A percentile compares a stretch with the other conserved stretches of the same genome.
Evolutionary conservation across 2,888 invertebrate genomes (phyloP).

Genomic region (Arctia plantaginis): DNA sequence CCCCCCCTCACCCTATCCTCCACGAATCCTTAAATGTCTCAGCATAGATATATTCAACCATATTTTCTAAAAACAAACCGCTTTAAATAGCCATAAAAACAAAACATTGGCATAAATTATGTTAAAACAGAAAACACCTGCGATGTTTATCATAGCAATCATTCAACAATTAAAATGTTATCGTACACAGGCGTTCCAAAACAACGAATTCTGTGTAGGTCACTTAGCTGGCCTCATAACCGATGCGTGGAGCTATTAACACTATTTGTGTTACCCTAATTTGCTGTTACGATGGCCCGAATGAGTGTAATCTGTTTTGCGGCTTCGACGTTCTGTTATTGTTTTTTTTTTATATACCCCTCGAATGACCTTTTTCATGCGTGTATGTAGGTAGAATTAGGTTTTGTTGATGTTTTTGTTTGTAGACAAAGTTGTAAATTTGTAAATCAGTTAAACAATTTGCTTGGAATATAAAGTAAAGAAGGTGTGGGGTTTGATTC

Average conservation of each 20-base stretch:
- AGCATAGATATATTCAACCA: neutral
- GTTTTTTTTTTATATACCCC: constrained; percentile 11
- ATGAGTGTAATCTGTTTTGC: constrained; percentile 47
- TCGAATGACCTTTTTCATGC: neutral
- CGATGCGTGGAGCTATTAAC: constrained; percentile 35
- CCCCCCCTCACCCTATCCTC: too few relatives aligned
- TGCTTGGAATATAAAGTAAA: too few relatives aligned
- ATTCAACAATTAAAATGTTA: constrained; percentile 8
- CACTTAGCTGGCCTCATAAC: constrained; percentile 35
- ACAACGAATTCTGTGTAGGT: constrained; percentile 35
- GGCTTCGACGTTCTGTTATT: constrained; percentile 18
- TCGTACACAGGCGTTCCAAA: constrained; percentile 16
- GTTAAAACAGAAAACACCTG: constrained; percentile 16
- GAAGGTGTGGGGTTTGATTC: too few relatives aligned
- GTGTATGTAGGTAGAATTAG: neutral
- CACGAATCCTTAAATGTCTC: neutral
- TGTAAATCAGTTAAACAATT: neutral
- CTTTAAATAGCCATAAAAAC: neutral
- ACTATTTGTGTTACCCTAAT: constrained; percentile 42
- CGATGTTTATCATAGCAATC: constrained; percentile 15
- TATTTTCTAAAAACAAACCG: neutral
- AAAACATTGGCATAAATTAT: neutral
- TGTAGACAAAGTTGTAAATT: neutral
- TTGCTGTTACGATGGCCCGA: constrained; percentile 44
- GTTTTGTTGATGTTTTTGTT: neutral